Evolutionary conservation across 2,113 vertebrate species (phyloP).

Genomic region (Bubo bubo): DNA sequence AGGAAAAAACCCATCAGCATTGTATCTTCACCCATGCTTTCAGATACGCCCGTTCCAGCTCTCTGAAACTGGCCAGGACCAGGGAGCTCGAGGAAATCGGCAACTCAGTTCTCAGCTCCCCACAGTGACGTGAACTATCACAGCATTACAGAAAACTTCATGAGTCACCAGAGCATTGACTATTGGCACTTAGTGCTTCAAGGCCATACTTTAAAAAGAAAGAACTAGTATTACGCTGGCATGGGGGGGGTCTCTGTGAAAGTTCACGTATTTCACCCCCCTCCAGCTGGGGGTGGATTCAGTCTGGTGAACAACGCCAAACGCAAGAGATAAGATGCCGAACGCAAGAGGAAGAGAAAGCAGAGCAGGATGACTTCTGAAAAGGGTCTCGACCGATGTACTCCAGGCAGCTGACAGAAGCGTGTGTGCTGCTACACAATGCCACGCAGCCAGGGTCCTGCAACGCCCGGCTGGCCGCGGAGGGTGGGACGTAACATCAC

Average conservation of each 20-base stretch:
- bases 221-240: accelerated
- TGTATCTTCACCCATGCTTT: background rate
- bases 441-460: background rate
- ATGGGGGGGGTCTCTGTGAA: background rate
- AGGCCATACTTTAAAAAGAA: background rate
- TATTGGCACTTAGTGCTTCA: background rate
- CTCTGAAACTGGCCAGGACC: background rate
- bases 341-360: background rate
- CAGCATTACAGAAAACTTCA: background rate
- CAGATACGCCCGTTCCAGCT: background rate
- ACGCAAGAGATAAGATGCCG: background rate
- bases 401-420: background rate
- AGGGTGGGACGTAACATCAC: background rate
- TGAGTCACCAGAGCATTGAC: background rate
- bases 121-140: background rate
- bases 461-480: background rate
- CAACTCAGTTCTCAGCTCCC: background rate
- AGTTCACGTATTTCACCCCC: background rate
- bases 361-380: background rate
- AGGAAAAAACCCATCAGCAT: background rate
- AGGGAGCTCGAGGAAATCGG: background rate
- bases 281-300: background rate
- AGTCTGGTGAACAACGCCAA: background rate
- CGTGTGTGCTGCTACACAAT: accelerated
- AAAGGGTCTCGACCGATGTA: too few relatives aligned